Conservation (phyloP, 2,888 invertebrate species). For the Scotopteryx bipunctaria region DNA sequence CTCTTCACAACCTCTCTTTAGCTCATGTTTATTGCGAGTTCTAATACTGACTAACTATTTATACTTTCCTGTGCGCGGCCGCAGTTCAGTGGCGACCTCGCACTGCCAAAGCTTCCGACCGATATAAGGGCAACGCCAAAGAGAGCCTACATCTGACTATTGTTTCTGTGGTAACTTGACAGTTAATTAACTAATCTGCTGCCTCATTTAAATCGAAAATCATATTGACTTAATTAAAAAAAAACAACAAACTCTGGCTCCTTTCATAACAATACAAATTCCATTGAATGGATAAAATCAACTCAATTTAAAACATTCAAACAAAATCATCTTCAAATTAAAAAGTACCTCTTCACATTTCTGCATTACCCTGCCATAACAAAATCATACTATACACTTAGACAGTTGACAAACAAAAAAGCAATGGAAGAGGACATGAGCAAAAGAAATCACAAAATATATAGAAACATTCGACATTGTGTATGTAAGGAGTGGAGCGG, state of each 20-base stretch:
- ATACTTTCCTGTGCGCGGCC: slow-evolving; percentile 42
- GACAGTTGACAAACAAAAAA: slow-evolving; percentile 79
- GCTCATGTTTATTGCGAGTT: slow-evolving; percentile 69
- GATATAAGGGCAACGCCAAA: slow-evolving; percentile 67
- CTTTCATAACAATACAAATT: slow-evolving; percentile 80
- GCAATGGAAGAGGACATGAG: slow-evolving; percentile 81
- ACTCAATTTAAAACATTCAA: slow-evolving; percentile 81
- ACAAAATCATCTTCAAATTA: slow-evolving; percentile 75
- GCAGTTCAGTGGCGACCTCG: slow-evolving; percentile 34
- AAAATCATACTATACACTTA: slow-evolving; percentile 79
- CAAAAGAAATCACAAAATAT: slow-evolving; percentile 78
- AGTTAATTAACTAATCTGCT: slow-evolving; percentile 76
- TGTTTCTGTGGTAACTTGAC: slow-evolving; percentile 79
- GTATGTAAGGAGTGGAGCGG: slow-evolving; percentile 61
- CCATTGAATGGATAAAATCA: slow-evolving; percentile 81
- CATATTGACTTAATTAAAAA: slow-evolving; percentile 77
- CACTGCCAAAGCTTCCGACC: slow-evolving; percentile 53
- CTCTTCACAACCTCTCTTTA: slow-evolving; percentile 79
- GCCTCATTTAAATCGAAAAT: slow-evolving; percentile 74
- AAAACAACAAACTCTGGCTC: slow-evolving; percentile 79
- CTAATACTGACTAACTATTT: slow-evolving; percentile 69
- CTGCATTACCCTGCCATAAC: slow-evolving; percentile 82
- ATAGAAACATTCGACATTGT: slow-evolving; percentile 65
- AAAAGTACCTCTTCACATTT: slow-evolving; percentile 81
- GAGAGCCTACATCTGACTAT: slow-evolving; percentile 79